phyloP scores from a whole-genome alignment of 1,140 invertebrate species.

The Anastrepha obliqua region DNA sequence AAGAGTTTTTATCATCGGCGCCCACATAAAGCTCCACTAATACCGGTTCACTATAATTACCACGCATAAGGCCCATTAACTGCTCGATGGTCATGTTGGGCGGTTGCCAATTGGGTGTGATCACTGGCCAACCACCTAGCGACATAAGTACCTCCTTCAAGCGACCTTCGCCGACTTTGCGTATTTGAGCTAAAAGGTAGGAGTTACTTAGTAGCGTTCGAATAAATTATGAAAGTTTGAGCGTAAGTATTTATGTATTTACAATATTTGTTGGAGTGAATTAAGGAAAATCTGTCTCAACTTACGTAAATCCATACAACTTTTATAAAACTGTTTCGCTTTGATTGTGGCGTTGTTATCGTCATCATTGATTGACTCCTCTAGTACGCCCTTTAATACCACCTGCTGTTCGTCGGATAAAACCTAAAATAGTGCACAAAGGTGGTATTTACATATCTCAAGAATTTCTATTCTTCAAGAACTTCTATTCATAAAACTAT shows the following conservation, averaged over 20 bases:
- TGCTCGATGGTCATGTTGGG: constrained; percentile 78
- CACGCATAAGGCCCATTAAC: constrained; percentile 81
- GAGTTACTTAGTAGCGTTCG: neutral
- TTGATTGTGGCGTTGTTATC: constrained; percentile 86
- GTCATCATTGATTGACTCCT: constrained; percentile 78
- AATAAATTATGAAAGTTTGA: neutral
- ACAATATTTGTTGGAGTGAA: neutral
- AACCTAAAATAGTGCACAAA: constrained; percentile 73
- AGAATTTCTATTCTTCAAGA: no score
- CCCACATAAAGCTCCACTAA: constrained; percentile 88
- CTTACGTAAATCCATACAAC: constrained; percentile 92
- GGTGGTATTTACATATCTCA: no score
- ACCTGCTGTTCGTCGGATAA: constrained; percentile 90
- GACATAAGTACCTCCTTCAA: constrained; percentile 78
- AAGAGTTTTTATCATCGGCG: constrained; percentile 90
- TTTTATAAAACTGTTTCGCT: constrained; percentile 89
- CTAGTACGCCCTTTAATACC: constrained; percentile 86
- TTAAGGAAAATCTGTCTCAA: neutral
- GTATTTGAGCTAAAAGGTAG: constrained; percentile 80
- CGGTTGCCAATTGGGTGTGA: constrained; percentile 80
- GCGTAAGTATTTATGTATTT: no score
- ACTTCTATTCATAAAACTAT: no score
- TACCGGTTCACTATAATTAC: constrained; percentile 84
- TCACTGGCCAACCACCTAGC: constrained; percentile 87
- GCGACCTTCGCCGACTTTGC: constrained; percentile 81